Evolutionary conservation across 2,797 vertebrate genomes (phyloP).

Genomic region (Notoglanidium macrostoma): DNA sequence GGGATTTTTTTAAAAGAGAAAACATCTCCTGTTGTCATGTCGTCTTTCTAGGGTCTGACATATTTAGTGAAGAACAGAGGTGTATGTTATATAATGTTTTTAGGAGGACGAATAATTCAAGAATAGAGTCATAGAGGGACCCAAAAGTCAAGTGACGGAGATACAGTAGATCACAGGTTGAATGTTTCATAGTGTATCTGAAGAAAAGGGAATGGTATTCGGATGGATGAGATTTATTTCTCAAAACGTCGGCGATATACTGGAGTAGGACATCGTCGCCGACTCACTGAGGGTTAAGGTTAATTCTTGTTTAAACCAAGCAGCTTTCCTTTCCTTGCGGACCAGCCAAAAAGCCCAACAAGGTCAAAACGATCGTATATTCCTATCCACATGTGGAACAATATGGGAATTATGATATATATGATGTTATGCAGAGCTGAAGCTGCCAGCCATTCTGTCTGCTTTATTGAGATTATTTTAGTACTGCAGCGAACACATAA

Average conservation of each 20-base stretch:
- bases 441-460: background rate
- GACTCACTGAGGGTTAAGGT: background rate
- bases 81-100: constrained; percentile 8
- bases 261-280: background rate
- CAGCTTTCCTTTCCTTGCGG: background rate
- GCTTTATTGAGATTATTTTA: background rate
- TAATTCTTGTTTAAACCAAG: background rate
- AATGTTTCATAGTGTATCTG: background rate
- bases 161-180: background rate
- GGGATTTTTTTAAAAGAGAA: constrained; percentile 17
- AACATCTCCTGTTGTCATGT: background rate
- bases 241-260: background rate
- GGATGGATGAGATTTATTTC: background rate
- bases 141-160: background rate
- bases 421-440: background rate
- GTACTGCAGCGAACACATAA: background rate
- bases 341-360: background rate
- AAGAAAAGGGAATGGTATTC: background rate
- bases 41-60: background rate
- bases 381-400: background rate
- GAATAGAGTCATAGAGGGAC: constrained; percentile 34
- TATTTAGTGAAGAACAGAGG: background rate
- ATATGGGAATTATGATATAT: background rate
- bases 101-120: background rate
- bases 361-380: background rate